Conservation (phyloP, 1,140 invertebrate genomes). For the Pissodes strobi region DNA sequence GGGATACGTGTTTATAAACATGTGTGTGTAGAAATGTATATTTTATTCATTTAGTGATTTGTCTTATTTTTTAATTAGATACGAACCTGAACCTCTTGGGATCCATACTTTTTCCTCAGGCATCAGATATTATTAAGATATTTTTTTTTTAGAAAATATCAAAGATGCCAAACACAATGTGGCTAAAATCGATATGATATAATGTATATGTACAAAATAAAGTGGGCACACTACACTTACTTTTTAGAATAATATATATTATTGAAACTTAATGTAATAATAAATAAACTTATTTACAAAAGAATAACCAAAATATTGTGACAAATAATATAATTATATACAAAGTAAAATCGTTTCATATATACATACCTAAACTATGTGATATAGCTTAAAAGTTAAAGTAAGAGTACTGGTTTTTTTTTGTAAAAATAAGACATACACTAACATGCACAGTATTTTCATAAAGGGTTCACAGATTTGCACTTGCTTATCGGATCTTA, state of each 20-base stretch:
- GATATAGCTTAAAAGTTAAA: slow-evolving; percentile 26
- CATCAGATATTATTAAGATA: too few species aligned
- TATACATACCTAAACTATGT: slow-evolving; percentile 38
- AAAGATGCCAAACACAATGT: too few species aligned
- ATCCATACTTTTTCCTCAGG: too few species aligned
- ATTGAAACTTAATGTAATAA: slow-evolving; percentile 25
- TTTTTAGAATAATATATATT: slow-evolving; percentile 13
- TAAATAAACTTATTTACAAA: slow-evolving; percentile 44
- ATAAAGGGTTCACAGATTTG: background rate
- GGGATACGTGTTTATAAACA: too few species aligned
- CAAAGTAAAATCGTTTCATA: slow-evolving; percentile 37
- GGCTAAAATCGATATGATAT: too few species aligned
- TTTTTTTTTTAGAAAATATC: too few species aligned
- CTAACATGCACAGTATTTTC: slow-evolving; percentile 32
- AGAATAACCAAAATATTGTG: slow-evolving; percentile 22
- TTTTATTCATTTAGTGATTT: too few species aligned
- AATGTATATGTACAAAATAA: slow-evolving; percentile 11
- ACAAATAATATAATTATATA: slow-evolving; percentile 34
- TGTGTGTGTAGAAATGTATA: too few species aligned
- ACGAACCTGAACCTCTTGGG: too few species aligned
- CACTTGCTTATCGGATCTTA: background rate
- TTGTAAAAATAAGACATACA: slow-evolving; percentile 31
- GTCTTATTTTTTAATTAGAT: too few species aligned
- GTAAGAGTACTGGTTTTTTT: slow-evolving; percentile 31
- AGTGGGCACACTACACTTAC: background rate